These are phyloP conservation scores for Parotocinclus haroldoi DNA, from an alignment of 2,797 vertebrate species.

Conservation along the genomic window DNA sequence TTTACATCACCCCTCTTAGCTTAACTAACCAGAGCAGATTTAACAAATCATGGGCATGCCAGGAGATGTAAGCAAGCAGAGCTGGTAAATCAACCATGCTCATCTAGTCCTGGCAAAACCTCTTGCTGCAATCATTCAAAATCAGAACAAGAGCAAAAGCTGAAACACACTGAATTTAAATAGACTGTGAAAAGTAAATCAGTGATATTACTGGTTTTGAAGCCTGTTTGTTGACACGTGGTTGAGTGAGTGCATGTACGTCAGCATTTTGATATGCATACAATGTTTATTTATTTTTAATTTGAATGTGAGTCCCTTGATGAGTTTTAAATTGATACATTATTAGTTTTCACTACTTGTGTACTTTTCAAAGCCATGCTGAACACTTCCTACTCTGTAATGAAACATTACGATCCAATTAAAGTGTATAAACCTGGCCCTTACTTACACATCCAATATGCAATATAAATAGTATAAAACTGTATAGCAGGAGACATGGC, in stretches of 20 bases:
- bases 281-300: conserved; percentile 51
- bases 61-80: conserved; percentile 15
- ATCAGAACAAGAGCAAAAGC: conserved; percentile 10
- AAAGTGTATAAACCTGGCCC: not conserved
- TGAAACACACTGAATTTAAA: conserved; percentile 10
- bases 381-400: not conserved
- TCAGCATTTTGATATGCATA: conserved; percentile 24
- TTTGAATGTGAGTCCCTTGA: not conserved
- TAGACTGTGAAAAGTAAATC: conserved; percentile 19
- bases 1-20: conserved; percentile 15
- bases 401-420: not conserved
- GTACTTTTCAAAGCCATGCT: not conserved
- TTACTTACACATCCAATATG: not conserved
- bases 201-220: conserved; percentile 13
- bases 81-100: conserved; percentile 23
- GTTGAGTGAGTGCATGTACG: not conserved
- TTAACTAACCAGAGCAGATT: conserved; percentile 21
- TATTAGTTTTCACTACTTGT: not conserved
- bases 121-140: conserved; percentile 9
- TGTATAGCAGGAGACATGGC: not conserved
- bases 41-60: conserved; percentile 11
- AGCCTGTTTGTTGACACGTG: not conserved
- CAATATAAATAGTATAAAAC: not conserved
- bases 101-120: conserved; percentile 7
- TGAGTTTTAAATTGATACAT: not conserved